Base-by-base conservation (phyloP, 2,797 vertebrate species). In the Rhinogobio ventralis region DNA sequence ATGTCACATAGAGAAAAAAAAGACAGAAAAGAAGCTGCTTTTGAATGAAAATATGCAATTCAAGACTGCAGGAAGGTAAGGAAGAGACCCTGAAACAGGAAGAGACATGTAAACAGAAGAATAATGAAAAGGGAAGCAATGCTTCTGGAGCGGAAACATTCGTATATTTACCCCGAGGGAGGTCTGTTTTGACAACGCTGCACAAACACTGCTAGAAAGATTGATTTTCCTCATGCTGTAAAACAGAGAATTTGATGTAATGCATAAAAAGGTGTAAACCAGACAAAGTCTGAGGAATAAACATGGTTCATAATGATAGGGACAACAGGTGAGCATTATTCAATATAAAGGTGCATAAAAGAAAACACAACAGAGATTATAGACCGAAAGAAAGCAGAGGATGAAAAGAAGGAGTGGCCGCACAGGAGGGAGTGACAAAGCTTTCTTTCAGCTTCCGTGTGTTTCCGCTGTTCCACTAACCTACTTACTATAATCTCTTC, bases 401-500 rank as follows among this genome's bases (percentile, higher is more conserved):
- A 76, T 81, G 79, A 71, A 88, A 67, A 86, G 66, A 62, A 77
- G 33, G 57, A 64, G 69, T 67, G 46, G 42, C 1, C 8, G 14
- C 13, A 39, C 88, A 91, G 90, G 77, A 90, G 91, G 90, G 91
- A 89, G 87, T 89, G 88, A 89, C 89, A 90, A 91, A 86, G 90
- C 90, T 84, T 68, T 87, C 87, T 86, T 87, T 82, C 86, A 82
- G 86, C 80, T 86, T 81, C 71, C 55, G 53, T 86, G 89, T 88
- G 55, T 72, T 79, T 79, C 83, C 45, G 83, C 83, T 93, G 94
- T 88, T 94, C 94, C 87, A 95, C 94, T 95, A 94, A 95, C 95
- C 95, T 92, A 95, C 92, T 95, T 95, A 92, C 91, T 86, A 91
- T 95, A 94, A 94, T 94, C 93, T 90, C 91, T 85, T 90, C 91